phyloP scores from a whole-genome alignment of 2,888 invertebrate genomes.

The Tuta absoluta region DNA sequence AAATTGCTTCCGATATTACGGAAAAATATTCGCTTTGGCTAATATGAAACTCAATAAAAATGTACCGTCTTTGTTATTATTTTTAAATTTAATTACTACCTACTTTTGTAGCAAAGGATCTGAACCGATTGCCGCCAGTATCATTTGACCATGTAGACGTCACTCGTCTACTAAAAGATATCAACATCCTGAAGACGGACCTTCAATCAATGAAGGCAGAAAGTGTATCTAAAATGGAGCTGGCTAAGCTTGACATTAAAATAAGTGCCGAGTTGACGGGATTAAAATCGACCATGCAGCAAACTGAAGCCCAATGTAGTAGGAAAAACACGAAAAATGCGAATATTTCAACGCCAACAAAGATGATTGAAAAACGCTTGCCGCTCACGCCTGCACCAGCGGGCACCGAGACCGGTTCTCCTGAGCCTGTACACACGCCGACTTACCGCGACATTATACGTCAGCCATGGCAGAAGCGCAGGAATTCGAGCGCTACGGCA shows the following conservation, averaged over 20 bases:
- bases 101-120: background rate
- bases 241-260: background rate
- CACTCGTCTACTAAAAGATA: background rate
- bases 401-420: background rate
- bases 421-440: background rate
- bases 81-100: background rate
- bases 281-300: background rate
- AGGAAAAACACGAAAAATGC: background rate
- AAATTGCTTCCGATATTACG: slow-evolving; percentile 73
- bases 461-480: background rate
- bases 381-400: background rate
- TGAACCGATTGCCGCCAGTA: background rate
- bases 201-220: background rate
- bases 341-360: background rate
- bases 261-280: background rate
- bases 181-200: slow-evolving; percentile 3
- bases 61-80: background rate
- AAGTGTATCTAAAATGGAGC: background rate
- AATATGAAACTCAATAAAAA: slow-evolving; percentile 3
- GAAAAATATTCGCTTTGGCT: slow-evolving; percentile 52
- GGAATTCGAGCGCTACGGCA: background rate
- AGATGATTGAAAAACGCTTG: background rate
- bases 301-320: background rate
- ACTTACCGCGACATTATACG: background rate
- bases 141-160: slow-evolving; percentile 12